These are phyloP conservation scores for Drosophila picticornis DNA, from an alignment of 2,888 invertebrate genomes.

Conservation along the genomic window DNA sequence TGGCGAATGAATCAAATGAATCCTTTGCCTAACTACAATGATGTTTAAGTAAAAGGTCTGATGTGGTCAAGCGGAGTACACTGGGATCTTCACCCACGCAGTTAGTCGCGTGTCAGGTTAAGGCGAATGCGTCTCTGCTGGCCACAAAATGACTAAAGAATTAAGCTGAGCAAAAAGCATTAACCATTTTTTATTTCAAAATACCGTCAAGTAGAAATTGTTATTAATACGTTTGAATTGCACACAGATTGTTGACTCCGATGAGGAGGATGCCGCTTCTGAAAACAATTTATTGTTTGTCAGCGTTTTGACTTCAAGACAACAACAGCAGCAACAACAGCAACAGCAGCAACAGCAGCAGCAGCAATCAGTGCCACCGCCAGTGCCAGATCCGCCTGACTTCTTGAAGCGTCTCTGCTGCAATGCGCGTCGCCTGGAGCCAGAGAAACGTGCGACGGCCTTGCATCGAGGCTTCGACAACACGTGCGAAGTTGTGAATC, in stretches of 20 bases:
- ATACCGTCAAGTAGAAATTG: not conserved
- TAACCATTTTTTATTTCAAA: not conserved
- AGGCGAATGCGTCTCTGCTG: constrained; percentile 25
- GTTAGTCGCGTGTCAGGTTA: constrained; percentile 70
- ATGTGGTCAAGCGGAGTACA: constrained; percentile 46
- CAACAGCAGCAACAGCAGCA: constrained; percentile 1
- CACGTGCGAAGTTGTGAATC: constrained; percentile 59
- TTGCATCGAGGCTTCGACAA: constrained; percentile 69
- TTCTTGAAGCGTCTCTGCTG: constrained; percentile 54
- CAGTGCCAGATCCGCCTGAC: constrained; percentile 60
- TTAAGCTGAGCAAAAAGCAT: constrained; percentile 47
- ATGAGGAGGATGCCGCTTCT: constrained; percentile 58
- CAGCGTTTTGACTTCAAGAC: constrained; percentile 17
- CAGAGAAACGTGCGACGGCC: constrained; percentile 65
- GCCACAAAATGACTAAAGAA: constrained; percentile 66
- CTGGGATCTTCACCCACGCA: constrained; percentile 49
- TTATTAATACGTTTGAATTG: constrained; percentile 3
- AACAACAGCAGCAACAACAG: constrained; percentile 9
- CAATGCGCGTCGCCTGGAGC: constrained; percentile 64
- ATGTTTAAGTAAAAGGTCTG: constrained; percentile 82
- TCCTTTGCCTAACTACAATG: constrained; percentile 42
- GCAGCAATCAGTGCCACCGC: constrained; percentile 8
- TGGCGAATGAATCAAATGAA: not conserved
- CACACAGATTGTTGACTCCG: constrained; percentile 65
- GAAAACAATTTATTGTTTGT: constrained; percentile 28